Evolutionary conservation across 2,888 invertebrate species (phyloP), one percentile per base, ranked within the genome.

Genomic region (Conops quadrifasciatus): DNA sequence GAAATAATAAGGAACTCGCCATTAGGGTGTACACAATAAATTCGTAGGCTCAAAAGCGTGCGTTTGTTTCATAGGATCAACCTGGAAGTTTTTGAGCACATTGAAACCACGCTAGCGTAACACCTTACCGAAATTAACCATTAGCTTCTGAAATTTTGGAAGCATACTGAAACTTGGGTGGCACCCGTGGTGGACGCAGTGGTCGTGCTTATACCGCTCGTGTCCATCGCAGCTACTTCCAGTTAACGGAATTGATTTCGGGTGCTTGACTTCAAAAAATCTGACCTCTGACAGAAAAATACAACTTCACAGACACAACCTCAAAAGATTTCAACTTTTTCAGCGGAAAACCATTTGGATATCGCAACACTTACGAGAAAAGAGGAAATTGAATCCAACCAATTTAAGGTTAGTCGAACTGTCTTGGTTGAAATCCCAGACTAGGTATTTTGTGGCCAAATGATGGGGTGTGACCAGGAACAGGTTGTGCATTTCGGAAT

Each of bases 101-200:
- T 47, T 67, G 47, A 30, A 28, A 60, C 67, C 67, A 67, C 67
- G 67, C 67, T 67, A 15, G 16, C 51, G 65, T 19, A 36, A 36
- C 36, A 36, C 36, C 36, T 36, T n/a, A 51, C 49, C 21, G 36
- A 36, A 36, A 65, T 51, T 43, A 67, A 26, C 26, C 19, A 21
- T 26, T 24, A 47, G 19, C 43, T 58, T 67, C 36, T 24, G 21
- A 66, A 53, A 53, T 30, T 53, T 66, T 30, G 47, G 30, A 59
- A 67, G 47, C 28, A 67, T 67, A 49, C 47, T 60, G 47, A 59
- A 26, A 19, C 59, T 24, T 59, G 47, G 16, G 47, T 59, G 19
- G 15, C 47, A n/a, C 30, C 49, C 47, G 59, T 67, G 67, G 67
- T 19, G 67, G 67, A 49, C 59, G 28, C 45, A 58, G 67, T 58